A percentile compares a stretch with the other conserved stretches of the same genome.
phyloP scores from a whole-genome alignment of 2,113 vertebrate species.

The Ctenomys sociabilis region DNA sequence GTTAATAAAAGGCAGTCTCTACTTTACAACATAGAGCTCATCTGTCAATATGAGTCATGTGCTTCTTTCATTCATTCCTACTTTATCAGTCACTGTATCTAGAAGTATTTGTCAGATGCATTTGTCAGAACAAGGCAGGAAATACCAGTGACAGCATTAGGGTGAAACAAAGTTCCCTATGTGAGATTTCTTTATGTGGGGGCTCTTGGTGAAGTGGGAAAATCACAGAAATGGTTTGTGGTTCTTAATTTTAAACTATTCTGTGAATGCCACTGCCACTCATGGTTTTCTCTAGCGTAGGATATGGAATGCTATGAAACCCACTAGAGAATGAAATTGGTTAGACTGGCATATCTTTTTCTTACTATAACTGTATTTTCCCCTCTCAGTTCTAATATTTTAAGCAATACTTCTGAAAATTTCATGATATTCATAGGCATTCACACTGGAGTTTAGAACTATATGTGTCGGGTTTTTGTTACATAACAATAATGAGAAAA shows the following conservation, averaged over 20 bases:
- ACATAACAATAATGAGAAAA: background rate
- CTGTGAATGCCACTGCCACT: background rate
- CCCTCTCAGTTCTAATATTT: slow-evolving; percentile 1
- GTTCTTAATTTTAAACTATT: background rate
- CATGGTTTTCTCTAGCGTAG: background rate
- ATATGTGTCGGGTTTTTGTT: background rate
- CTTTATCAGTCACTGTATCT: background rate
- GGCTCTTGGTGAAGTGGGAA: background rate
- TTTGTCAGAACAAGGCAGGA: background rate
- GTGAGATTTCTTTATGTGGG: background rate
- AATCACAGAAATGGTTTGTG: background rate
- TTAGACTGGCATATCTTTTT: background rate
- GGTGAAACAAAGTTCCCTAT: background rate
- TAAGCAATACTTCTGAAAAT: slow-evolving; percentile 1
- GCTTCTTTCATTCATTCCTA: background rate
- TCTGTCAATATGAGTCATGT: background rate
- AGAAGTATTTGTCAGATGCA: background rate
- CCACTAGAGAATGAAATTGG: slow-evolving; percentile 12
- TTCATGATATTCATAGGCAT: background rate
- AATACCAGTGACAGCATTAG: background rate
- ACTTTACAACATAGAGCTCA: background rate
- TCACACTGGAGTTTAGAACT: slow-evolving; percentile 21
- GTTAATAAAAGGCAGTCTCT: background rate
- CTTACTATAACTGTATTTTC: slow-evolving; percentile 9
- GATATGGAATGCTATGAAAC: background rate